Conservation (phyloP, 2,113 vertebrate species). For the Percina caprodes region DNA sequence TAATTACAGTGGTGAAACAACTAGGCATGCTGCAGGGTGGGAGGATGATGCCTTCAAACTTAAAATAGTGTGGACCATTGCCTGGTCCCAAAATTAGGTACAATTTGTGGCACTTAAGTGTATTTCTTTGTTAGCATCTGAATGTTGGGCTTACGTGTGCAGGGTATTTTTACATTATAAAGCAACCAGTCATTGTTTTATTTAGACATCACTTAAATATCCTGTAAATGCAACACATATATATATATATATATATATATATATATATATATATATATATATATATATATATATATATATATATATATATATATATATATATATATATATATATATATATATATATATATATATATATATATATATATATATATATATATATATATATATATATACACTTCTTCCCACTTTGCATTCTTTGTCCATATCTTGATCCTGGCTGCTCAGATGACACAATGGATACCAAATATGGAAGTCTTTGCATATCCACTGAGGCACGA, state of each 20-base stretch:
- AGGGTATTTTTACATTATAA: not conserved
- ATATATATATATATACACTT: not conserved
- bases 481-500: not conserved
- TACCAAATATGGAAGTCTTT: not conserved
- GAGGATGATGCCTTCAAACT: not conserved
- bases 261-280: too few relatives aligned
- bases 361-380: not conserved
- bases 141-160: not conserved
- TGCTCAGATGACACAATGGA: not conserved
- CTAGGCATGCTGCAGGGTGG: too few relatives aligned
- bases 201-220: constrained; percentile 10
- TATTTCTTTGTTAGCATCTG: not conserved
- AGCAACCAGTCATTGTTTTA: not conserved
- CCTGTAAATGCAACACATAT: not conserved
- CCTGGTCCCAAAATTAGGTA: too few relatives aligned
- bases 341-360: too few relatives aligned
- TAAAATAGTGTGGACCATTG: not conserved
- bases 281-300: too few relatives aligned
- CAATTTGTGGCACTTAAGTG: not conserved
- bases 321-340: too few relatives aligned
- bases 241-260: too few relatives aligned
- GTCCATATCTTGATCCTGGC: constrained; percentile 1
- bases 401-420: not conserved
- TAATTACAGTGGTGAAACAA: not conserved
- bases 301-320: too few relatives aligned